Evolutionary conservation across 2,113 vertebrate species (phyloP).

Genomic region (Tinamus guttatus): DNA sequence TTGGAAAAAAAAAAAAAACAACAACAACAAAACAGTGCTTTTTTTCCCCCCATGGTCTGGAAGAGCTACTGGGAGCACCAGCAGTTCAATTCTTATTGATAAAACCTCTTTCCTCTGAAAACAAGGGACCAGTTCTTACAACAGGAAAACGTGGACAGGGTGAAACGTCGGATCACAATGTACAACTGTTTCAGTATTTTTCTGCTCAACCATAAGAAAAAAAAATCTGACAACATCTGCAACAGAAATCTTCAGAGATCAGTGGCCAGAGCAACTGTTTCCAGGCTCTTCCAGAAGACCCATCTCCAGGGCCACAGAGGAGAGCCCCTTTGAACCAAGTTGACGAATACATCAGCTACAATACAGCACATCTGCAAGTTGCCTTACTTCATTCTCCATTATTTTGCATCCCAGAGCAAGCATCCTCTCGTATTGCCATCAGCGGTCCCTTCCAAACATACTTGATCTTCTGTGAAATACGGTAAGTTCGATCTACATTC

Average conservation of each 20-base stretch:
- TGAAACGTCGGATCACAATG: neutral
- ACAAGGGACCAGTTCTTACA: rapidly evolving
- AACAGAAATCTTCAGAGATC: neutral
- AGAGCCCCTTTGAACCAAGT: neutral
- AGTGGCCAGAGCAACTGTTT: neutral
- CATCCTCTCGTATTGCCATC: neutral
- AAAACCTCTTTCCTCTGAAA: conserved; percentile 18
- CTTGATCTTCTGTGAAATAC: neutral
- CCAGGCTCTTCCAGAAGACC: neutral
- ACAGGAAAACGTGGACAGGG: rapidly evolving
- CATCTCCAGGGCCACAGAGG: neutral
- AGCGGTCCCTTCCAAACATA: neutral
- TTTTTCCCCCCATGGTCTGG: neutral
- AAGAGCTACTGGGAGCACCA: neutral
- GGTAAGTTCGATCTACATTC: neutral
- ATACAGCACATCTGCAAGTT: rapidly evolving
- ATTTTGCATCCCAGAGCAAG: neutral
- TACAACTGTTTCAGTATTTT: neutral
- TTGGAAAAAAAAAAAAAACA: neutral
- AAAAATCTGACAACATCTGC: neutral
- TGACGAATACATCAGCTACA: neutral
- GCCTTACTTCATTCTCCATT: neutral
- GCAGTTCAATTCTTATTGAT: conserved; percentile 13
- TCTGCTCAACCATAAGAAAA: neutral
- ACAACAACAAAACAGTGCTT: too few relatives aligned